A percentile compares a stretch with the other conserved stretches of the same genome.
These are phyloP conservation scores for Cephalopterus ornatus DNA, from an alignment of 2,113 vertebrate species.

Conservation along the genomic window DNA sequence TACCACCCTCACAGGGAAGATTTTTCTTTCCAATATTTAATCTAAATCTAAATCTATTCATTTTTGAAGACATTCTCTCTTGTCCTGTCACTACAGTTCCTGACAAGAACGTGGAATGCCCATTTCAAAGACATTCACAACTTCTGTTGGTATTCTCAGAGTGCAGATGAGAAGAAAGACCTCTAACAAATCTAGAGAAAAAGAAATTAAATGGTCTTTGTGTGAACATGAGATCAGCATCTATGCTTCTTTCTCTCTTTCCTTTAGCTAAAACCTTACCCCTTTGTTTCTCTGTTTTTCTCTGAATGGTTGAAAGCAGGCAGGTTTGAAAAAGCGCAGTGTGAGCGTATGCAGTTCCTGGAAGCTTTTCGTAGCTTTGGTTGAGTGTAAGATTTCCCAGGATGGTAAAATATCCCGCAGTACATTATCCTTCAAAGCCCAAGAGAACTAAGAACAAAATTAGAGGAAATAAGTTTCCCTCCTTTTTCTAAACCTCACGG, in stretches of 20 bases:
- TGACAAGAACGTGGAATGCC: not conserved
- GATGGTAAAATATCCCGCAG: not conserved
- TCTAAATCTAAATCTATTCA: not conserved
- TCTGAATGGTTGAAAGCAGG: not conserved
- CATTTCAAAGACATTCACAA: not conserved
- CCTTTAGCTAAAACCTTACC: not conserved
- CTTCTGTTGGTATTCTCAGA: not conserved
- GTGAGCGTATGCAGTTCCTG: not conserved
- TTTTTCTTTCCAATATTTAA: not conserved
- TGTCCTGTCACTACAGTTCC: not conserved
- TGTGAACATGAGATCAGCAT: not conserved
- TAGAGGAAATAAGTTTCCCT: not conserved
- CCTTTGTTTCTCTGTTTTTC: not conserved
- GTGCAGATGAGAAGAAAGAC: not conserved
- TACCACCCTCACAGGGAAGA: accelerated
- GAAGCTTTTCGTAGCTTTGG: not conserved
- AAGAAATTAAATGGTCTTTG: not conserved
- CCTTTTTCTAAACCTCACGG: accelerated
- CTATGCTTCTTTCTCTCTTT: not conserved
- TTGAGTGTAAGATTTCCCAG: not conserved
- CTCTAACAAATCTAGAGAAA: not conserved
- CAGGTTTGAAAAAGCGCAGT: not conserved
- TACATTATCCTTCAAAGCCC: not conserved
- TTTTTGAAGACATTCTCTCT: not conserved
- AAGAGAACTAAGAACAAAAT: not conserved